Base-by-base conservation (phyloP, 2,797 vertebrate genomes). In the Holocentrus rufus region DNA sequence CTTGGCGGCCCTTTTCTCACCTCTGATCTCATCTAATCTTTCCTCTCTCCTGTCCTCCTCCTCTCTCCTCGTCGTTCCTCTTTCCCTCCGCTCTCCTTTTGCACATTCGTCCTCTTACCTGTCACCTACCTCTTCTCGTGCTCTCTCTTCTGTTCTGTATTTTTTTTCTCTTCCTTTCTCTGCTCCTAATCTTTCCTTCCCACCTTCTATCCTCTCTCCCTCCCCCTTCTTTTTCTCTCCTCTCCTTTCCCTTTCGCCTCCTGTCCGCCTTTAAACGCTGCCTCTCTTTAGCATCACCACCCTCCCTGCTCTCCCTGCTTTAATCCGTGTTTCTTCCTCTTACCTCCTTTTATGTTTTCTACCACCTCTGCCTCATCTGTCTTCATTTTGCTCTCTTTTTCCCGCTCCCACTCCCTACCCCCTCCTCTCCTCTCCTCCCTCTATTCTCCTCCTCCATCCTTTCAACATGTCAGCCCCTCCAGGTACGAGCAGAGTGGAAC, bases 301-400 rank as follows among this genome's bases (percentile, higher is more conserved):
- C 79, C 69, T 69, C 31, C 63, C 57, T 53, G 20, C 50, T 53
- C 50, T 31, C 30, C 7, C 50, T 1, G 2, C 50, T 53, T 80
- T 49, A 58, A 59, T 80, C 75, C 76, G 18, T 0, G 79, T 80
- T 65, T 56, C 58, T 69, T 64, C 67, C 60, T 77, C 36, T 66
- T 10, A 18, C 20, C 65, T 59, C 49, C 84, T 89, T 85, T 63
- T 65, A 85, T 88, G 69, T 82, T 77, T 54, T 74, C 56, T 53
- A 42, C 75, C 72, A 76, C 72, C 58, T 80, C 74, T 53, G 44
- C 57, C 76, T 85, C 78, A 63, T 85, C 73, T 71, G 46, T 81
- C 64, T 69, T 73, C 65, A 58, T 42, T 74, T 73, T 50, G n/a
- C 79, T 68, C 65, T 52, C 49, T 10, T 11, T 7, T 22, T 6